phyloP scores from a whole-genome alignment of 2,888 invertebrate species.

The Coleophora flavipennella region DNA sequence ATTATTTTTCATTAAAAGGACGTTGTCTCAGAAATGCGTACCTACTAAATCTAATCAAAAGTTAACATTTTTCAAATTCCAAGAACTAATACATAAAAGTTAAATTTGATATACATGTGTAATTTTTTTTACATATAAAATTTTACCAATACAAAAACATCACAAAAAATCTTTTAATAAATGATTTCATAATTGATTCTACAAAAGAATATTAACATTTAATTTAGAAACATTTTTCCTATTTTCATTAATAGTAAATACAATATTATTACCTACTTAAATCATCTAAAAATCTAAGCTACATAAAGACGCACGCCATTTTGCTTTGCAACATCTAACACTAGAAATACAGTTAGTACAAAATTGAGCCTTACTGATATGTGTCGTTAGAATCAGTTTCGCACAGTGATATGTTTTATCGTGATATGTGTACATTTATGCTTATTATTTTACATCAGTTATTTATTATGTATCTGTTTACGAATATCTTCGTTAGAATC shows the following conservation, averaged over 20 bases:
- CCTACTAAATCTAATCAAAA: slow-evolving; percentile 20
- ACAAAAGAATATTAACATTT: slow-evolving; percentile 27
- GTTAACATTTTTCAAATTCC: slow-evolving; percentile 18
- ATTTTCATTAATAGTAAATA: slow-evolving; percentile 24
- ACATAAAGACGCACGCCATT: slow-evolving; percentile 47
- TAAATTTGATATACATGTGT: neutral
- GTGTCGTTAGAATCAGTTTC: slow-evolving; percentile 53
- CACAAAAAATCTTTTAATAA: slow-evolving; percentile 4
- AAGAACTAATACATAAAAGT: neutral
- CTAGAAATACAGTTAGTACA: slow-evolving; percentile 65
- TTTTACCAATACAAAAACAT: slow-evolving; percentile 10
- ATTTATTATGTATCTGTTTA: neutral
- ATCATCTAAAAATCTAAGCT: slow-evolving; percentile 45
- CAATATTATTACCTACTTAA: neutral
- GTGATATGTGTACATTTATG: neutral
- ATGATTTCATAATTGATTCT: slow-evolving; percentile 8
- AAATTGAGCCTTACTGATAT: slow-evolving; percentile 72
- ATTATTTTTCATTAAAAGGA: slow-evolving; percentile 22
- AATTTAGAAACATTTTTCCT: slow-evolving; percentile 31
- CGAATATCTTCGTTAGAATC: too few species aligned
- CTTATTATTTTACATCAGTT: neutral
- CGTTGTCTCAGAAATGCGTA: slow-evolving; percentile 20
- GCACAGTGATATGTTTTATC: slow-evolving; percentile 18
- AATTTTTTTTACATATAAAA: slow-evolving; percentile 4
- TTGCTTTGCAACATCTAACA: slow-evolving; percentile 62